Evolutionary conservation across 2,888 invertebrate genomes (phyloP), one percentile per base, ranked within the genome.

Genomic region (Nycteola revayana): DNA sequence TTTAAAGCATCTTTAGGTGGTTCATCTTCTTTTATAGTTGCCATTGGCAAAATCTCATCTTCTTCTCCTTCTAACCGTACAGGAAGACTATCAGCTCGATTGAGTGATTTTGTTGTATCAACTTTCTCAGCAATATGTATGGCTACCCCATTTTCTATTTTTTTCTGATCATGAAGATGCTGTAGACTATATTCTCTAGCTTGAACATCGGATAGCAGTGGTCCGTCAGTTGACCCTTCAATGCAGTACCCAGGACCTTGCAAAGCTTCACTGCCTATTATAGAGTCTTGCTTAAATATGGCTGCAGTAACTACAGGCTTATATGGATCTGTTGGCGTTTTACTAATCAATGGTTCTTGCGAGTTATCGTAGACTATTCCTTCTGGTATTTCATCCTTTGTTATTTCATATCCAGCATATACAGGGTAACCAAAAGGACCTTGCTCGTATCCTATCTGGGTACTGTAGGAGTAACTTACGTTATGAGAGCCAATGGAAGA

Each of bases 401-500:
- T 66, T 30, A 88, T 75, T 9, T 90, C 86, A 57, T 92, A 92
- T 7, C 91, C 92, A 27, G 88, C 83, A 60, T 92, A 92, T 11
- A 90, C 74, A 23, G 92, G 91, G 64, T 94, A 94, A 4, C 93
- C 94, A 40, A 93, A 93, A 37, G 91, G 91, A 22, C 94, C 94
- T 52, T 92, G 90, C 35, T 94, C 93, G 66, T 95, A 95, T 11
- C 94, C 92, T 54, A 92, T 87, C 75, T 96, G 96, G 68, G 94
- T 95, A 34, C 95, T 93, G 67, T 96, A 96, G 26, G 93, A 91
- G 71, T 96, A 94, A 42, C 93, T 93, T 7, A 92, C 93, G 69
- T 94, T 94, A 35, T 93, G 92, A 20, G 92, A 92, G 7, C 92
- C 92, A 27, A 90, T 90, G 14, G 94, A 94, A 8, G 93, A 92